Evolutionary conservation across 2,797 vertebrate species (phyloP), one percentile per base, ranked within the genome.

Genomic region (Mionectes olivaceus): DNA sequence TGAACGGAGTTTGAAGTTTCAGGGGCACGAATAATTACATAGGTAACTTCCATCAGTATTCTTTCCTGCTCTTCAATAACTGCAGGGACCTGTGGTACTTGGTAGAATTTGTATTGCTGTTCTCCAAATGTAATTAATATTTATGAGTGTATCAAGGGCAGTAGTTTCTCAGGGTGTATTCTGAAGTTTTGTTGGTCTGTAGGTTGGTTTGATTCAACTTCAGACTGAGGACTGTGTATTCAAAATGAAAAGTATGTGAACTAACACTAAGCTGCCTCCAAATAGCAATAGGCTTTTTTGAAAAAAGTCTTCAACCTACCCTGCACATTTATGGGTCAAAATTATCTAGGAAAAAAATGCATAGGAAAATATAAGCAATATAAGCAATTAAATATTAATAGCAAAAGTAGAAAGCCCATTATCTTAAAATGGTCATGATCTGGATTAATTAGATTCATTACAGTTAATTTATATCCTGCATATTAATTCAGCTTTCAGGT

Each of bases 401-500:
- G 23, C 49, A 63, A 74, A 94, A 96, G 4, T 69, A 93, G 19
- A 46, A 57, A 90, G 14, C 21, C 44, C 37, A 64, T 73, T 93
- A 55, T 61, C 61, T 95, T 93, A 91, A 91, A 92, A 53, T n/a
- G n/a, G 13, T 69, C 11, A 23, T 7, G 13, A 50, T 96, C 47
- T 75, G 33, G 55, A 76, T 95, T 95, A 47, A 79, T 87, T 73
- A 61, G 18, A 89, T 84, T 92, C 0, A 10, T 90, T 94, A 70
- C 90, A 74, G 87, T 50, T 86, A 93, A 68, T 94, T 75, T 92
- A 90, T 39, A 15, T 50, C 44, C 24, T 89, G 32, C 43, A 68
- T 89, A 97, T 87, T 75, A 94, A 94, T 96, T 94, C 80, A 57
- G 55, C 83, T 90, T 93, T 83, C 37, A 87, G 49, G 89, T 70